Evolutionary conservation across 2,888 invertebrate genomes (phyloP).

Genomic region (Galerucella pusilla): DNA sequence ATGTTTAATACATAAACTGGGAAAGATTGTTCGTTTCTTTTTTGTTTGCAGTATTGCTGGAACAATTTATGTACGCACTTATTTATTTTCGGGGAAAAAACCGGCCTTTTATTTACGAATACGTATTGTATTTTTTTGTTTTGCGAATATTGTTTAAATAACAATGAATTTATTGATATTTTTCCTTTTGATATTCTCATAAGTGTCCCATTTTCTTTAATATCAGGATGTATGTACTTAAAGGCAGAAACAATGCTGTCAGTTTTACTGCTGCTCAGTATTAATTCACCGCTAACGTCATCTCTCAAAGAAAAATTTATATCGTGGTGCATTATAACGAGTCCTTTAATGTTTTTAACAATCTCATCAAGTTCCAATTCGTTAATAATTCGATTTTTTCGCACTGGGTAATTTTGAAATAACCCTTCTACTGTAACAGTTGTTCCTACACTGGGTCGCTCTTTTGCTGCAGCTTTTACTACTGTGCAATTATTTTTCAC

Average conservation of each 20-base stretch:
- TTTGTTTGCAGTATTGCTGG: slow-evolving; percentile 44
- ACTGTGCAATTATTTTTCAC: slow-evolving; percentile 50
- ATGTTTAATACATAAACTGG: slow-evolving; percentile 70
- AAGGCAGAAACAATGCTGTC: slow-evolving; percentile 69
- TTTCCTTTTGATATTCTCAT: slow-evolving; percentile 62
- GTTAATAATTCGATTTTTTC: slow-evolving; percentile 68
- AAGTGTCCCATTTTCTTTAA: slow-evolving; percentile 61
- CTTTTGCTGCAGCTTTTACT: slow-evolving; percentile 56
- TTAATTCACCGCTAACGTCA: slow-evolving; percentile 70
- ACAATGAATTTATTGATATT: slow-evolving; percentile 69
- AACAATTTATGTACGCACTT: slow-evolving; percentile 64
- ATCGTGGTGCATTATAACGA: slow-evolving; percentile 74
- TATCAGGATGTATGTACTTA: slow-evolving; percentile 64
- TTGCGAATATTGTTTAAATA: slow-evolving; percentile 66
- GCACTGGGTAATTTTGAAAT: slow-evolving; percentile 72
- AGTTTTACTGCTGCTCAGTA: slow-evolving; percentile 71
- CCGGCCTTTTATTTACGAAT: slow-evolving; percentile 73
- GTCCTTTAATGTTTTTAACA: slow-evolving; percentile 69
- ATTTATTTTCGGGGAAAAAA: slow-evolving; percentile 68
- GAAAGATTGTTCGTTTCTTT: slow-evolving; percentile 41
- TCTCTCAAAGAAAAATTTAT: slow-evolving; percentile 78
- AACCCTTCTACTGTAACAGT: slow-evolving; percentile 78
- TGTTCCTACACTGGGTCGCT: slow-evolving; percentile 76
- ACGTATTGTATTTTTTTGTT: slow-evolving; percentile 71
- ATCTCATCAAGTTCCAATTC: slow-evolving; percentile 72